Conservation (phyloP, 2,888 invertebrate species). For the Tuberolachnus salignus region DNA sequence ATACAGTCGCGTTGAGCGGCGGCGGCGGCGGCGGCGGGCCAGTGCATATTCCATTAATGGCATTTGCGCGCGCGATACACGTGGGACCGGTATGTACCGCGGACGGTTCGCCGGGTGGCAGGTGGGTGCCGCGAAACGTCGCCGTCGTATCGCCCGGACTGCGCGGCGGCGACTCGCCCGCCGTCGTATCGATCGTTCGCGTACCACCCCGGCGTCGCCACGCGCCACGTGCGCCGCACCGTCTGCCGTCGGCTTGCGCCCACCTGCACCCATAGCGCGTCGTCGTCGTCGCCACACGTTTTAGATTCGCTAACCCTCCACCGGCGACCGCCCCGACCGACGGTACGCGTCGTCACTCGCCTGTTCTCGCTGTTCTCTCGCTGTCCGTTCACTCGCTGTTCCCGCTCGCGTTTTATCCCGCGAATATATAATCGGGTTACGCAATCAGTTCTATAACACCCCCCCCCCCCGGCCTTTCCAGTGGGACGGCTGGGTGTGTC, state of each 20-base stretch:
- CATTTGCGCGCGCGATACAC: neutral
- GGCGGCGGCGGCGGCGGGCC: neutral
- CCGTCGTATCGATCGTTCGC: conserved; percentile 36
- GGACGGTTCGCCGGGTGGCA: neutral
- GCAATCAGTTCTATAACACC: conserved; percentile 40
- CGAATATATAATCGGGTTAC: conserved; percentile 46
- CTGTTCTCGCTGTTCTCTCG: neutral
- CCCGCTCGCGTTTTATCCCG: neutral
- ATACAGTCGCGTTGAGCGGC: neutral
- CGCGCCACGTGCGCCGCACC: neutral
- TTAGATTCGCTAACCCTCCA: neutral
- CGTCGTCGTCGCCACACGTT: neutral
- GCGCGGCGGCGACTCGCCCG: conserved; percentile 1
- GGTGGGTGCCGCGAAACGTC: conserved; percentile 12
- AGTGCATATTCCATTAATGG: conserved; percentile 9
- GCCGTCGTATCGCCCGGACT: conserved; percentile 16
- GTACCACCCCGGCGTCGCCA: neutral
- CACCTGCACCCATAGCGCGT: conserved; percentile 31
- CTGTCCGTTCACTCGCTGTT: neutral
- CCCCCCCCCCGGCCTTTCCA: neutral
- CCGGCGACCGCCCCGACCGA: too few relatives aligned
- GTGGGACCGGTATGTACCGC: neutral
- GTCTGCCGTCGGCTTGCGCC: conserved; percentile 19
- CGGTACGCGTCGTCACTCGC: too few relatives aligned
- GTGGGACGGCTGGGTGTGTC: neutral